Evolutionary conservation across 2,113 vertebrate genomes (phyloP).

Genomic region (Elaphurus davidianus): DNA sequence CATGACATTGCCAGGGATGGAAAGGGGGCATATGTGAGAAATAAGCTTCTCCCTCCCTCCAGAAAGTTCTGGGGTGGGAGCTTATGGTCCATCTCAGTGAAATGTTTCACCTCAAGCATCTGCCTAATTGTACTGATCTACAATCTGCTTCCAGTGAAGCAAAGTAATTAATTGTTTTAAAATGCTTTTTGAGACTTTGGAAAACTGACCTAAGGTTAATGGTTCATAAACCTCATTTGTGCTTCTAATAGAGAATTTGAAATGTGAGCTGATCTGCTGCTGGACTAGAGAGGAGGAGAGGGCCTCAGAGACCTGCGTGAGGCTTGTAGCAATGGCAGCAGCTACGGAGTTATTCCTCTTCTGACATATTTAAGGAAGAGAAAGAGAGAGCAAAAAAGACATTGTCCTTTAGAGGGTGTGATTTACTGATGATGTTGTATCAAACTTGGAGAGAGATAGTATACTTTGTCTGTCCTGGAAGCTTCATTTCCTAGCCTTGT

Average conservation of each 20-base stretch:
- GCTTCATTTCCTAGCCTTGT: not conserved
- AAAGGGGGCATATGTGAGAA: not conserved
- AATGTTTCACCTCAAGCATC: slow-evolving; percentile 35
- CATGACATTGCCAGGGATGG: not conserved
- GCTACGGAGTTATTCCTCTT: not conserved
- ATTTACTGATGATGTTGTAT: not conserved
- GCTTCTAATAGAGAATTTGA: slow-evolving; percentile 71
- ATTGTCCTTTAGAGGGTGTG: not conserved
- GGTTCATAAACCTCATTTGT: slow-evolving; percentile 77
- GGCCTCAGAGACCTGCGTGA: not conserved
- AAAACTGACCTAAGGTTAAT: slow-evolving; percentile 81
- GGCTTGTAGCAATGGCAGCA: rapidly evolving
- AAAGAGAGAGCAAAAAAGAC: not conserved
- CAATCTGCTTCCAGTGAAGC: slow-evolving; percentile 66
- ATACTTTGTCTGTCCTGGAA: not conserved
- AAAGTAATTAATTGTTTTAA: slow-evolving; percentile 78
- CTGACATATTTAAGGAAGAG: not conserved
- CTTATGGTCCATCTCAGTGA: not conserved
- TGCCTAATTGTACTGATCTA: slow-evolving; percentile 71
- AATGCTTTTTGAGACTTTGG: slow-evolving; percentile 73
- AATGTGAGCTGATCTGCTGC: slow-evolving; percentile 29
- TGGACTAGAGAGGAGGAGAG: not conserved
- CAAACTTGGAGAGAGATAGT: not conserved
- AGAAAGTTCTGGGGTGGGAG: not conserved
- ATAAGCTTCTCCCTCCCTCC: not conserved